Base-by-base conservation (phyloP, 92 coral and sea anemone genomes). In the Hydrozoanthus gracilis region DNA sequence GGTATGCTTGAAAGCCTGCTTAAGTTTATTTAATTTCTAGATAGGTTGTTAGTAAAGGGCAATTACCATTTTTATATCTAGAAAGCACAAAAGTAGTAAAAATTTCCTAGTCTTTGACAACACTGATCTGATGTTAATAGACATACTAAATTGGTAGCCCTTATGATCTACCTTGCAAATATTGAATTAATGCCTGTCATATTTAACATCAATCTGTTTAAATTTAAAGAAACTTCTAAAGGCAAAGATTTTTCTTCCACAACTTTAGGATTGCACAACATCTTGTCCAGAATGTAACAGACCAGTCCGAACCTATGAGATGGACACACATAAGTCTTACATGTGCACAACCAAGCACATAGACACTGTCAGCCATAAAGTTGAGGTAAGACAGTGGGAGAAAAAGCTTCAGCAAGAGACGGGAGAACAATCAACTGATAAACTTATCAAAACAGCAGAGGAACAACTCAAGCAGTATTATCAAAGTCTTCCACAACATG, bases 261-360 rank as follows among this genome's bases (percentile, higher is more conserved):
- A 1, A 3, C 4, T 64, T 13, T 71, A 96, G 98, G 95, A 92
- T 51, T 88, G 93, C 45, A 89, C 95, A 44, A 83, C 88, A 8
- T 86, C 98, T 4, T 96, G 99, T 87, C 87, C 97, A 14, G 98
- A 95, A 50, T 96, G 99, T 65, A 95, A 89, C 77, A 90, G 96
- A 20, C 91, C 95, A 66, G 95, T 96, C 17, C 87, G 99, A 18
- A 78, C 90, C 27, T 72, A 82, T 58, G 98, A 96, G 66, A 65
- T 95, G 14, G 97, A 91, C 8, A 90, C 64, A 10, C 99, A 96
- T 84, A 92, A 92, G 76, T 62, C 64, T 4, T 83, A 90, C 82
- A 87, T 92, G 93, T 96, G 99, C 51, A 91, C 96, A 51, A 90
- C 89, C 50, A 93, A 95, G 49, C 93, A 76, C 65, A 47, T 93